Base-by-base conservation (phyloP, 2,113 vertebrate genomes). In the Muntiacus reevesi region DNA sequence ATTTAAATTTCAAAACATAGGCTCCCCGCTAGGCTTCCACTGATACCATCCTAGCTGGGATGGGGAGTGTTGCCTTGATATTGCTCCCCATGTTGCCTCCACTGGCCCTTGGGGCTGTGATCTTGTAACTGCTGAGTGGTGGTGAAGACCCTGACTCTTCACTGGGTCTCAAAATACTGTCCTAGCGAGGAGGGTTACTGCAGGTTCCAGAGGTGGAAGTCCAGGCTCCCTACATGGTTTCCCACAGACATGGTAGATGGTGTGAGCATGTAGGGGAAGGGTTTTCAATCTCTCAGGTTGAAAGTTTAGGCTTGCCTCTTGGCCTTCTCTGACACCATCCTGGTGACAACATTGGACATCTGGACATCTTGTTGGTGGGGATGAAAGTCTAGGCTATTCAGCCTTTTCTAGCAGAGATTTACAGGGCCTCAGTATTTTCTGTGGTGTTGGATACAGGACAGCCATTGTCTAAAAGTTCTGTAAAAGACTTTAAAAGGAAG, bases 1-100 rank as follows among this genome's bases (percentile, higher is more conserved):
- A 62, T 93, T 62, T 87, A 81, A 30, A 87, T 81, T 71, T 81
- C 30, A 78, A 54, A 89, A 33, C 78, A 14, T 71, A 59, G 16
- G 43, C 43, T 59, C 50, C 28, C 64, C 12, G 43, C 36, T 76
- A 52, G 82, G n/a, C 10, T 16, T 62, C 62, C 40, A 11, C 10
- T 59, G 95, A 59, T 27, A 43, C 43, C 36, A 78, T 14, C 36
- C 13, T 33, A 81, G 54, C 52, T 43, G 8, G 27, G 9, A 19
- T 60, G 8, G 33, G 6, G 17, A 40, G 27, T 16, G 36, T 28
- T 84, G 64, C 47, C 78, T 13, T 62, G 27, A 28, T 62, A 16
- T 27, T 43, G 47, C 5, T 88, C 28, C 33, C 5, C 76, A 6
- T 23, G 5, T 40, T 30, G n/a, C 60, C 76, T 59, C 59, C 76